Conservation (phyloP, 1,140 invertebrate species). For the Palaemon carinicauda region DNA sequence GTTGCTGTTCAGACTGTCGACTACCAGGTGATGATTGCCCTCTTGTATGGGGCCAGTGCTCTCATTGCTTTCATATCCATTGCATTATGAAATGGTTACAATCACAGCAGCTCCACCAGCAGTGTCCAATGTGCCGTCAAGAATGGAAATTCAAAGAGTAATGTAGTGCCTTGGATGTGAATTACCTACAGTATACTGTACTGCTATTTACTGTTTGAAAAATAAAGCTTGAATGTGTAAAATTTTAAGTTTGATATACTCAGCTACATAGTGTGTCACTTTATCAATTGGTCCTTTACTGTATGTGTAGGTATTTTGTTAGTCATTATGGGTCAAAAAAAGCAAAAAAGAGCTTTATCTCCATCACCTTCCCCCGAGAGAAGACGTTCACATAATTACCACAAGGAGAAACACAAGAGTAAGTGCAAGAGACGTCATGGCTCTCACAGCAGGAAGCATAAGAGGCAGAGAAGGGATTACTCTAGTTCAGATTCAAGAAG, state of each 20-base stretch:
- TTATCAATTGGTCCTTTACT: not conserved
- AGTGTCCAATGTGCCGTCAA: slow-evolving; percentile 98
- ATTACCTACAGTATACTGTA: slow-evolving; percentile 1
- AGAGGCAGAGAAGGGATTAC: not conserved
- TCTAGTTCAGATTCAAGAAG: not conserved
- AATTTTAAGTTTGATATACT: no score
- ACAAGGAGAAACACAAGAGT: slow-evolving; percentile 17
- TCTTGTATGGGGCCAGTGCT: slow-evolving; percentile 97
- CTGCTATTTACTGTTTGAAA: no score
- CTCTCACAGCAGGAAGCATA: not conserved
- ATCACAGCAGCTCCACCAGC: slow-evolving; percentile 92
- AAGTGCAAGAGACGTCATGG: not conserved
- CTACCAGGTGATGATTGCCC: slow-evolving; percentile 98
- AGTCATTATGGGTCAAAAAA: slow-evolving; percentile 3
- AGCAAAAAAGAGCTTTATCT: not conserved
- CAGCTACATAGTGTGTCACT: not conserved
- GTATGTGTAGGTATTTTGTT: not conserved
- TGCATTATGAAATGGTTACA: slow-evolving; percentile 99
- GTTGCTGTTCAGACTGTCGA: slow-evolving; percentile 98
- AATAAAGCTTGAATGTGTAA: no score
- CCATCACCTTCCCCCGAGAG: not conserved
- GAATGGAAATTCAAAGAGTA: slow-evolving; percentile 97
- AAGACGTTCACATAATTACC: not conserved
- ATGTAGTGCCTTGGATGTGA: slow-evolving; percentile 30
- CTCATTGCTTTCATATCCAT: slow-evolving; percentile 99